Conservation (phyloP, 2,888 invertebrate species). For the Nebria brevicollis region DNA sequence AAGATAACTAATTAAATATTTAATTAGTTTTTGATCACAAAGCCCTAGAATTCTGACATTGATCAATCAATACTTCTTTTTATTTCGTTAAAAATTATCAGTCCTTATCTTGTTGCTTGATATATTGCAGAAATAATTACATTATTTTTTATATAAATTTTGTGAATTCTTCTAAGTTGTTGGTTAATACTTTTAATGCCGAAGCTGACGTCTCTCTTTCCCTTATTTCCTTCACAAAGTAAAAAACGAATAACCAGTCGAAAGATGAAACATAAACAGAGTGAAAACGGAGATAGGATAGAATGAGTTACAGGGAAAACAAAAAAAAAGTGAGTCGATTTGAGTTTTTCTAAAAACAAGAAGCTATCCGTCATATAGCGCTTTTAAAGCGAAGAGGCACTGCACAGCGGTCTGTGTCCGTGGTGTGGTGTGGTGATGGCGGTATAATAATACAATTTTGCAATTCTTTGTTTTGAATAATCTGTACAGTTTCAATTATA, state of each 20-base stretch:
- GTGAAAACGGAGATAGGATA: neutral
- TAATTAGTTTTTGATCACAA: no score
- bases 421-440: neutral
- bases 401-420: neutral
- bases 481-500: constrained; percentile 42
- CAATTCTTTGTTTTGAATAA: constrained; percentile 47
- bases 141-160: no score
- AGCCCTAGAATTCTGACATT: no score
- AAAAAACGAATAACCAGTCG: neutral
- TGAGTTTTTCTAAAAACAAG: constrained; percentile 22
- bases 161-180: neutral
- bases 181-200: neutral
- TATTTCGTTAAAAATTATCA: no score
- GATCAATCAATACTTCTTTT: no score
- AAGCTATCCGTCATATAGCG: constrained; percentile 22
- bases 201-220: neutral
- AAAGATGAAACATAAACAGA: constrained; percentile 18
- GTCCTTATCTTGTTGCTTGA: no score
- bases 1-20: no score
- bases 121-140: no score
- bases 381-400: neutral
- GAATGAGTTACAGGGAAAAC: constrained; percentile 4
- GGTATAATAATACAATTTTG: constrained; percentile 43
- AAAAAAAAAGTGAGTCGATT: constrained; percentile 9
- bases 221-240: neutral